These are phyloP conservation scores for Tamias sibiricus DNA, from an alignment of 2,113 vertebrate genomes.

Conservation along the genomic window DNA sequence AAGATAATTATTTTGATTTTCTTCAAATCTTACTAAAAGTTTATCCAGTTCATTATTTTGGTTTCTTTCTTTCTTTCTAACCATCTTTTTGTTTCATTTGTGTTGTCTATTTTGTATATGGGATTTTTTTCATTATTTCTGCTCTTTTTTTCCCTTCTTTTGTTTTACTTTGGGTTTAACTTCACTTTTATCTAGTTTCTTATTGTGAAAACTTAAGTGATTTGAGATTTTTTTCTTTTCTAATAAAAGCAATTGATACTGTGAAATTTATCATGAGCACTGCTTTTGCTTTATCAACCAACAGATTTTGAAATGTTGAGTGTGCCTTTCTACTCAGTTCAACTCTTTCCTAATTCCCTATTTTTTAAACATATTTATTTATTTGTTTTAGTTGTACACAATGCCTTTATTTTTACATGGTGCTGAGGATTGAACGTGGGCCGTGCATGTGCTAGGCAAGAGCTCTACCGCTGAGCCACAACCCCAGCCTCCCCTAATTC, in stretches of 20 bases:
- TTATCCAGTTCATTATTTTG: not conserved
- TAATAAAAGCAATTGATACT: not conserved
- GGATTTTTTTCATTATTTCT: not conserved
- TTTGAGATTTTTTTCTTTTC: not conserved
- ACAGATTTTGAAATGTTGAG: not conserved
- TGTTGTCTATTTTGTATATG: not conserved
- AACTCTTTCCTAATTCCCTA: not conserved
- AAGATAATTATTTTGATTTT: not conserved
- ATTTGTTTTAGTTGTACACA: too few relatives aligned
- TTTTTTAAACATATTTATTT: too few relatives aligned
- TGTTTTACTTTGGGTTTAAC: not conserved
- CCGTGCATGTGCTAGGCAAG: too few relatives aligned
- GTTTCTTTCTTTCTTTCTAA: not conserved
- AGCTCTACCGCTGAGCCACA: too few relatives aligned
- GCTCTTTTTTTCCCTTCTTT: not conserved
- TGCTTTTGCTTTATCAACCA: not conserved
- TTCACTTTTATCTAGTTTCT: not conserved
- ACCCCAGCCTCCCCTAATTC: too few relatives aligned
- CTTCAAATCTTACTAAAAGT: not conserved
- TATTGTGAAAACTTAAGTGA: not conserved
- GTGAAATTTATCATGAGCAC: not conserved
- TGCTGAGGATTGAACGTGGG: too few relatives aligned
- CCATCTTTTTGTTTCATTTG: not conserved
- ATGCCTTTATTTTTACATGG: too few relatives aligned
- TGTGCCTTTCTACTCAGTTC: conserved; percentile 1